Evolutionary conservation across 2,888 invertebrate genomes (phyloP).

Genomic region (Abrostola triplasia): DNA sequence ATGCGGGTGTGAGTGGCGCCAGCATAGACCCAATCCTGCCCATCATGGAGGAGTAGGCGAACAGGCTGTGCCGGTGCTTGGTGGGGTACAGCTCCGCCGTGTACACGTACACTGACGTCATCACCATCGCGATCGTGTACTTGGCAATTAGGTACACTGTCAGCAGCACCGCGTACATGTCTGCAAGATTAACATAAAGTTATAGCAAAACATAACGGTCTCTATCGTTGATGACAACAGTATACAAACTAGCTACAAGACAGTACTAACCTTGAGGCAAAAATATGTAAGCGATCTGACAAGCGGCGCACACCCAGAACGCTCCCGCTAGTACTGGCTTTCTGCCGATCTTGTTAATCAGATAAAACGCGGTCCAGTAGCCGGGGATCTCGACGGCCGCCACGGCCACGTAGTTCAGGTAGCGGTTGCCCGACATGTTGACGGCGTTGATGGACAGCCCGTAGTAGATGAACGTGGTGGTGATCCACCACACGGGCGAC

Average conservation of each 20-base stretch:
- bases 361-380: conserved; percentile 87
- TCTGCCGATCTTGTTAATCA: conserved; percentile 89
- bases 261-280: conserved; percentile 79
- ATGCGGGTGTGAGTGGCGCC: conserved; percentile 89
- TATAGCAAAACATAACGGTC: background rate
- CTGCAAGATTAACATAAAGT: conserved; percentile 37
- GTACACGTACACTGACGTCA: conserved; percentile 88
- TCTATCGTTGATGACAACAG: background rate
- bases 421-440: conserved; percentile 89
- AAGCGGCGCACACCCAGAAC: conserved; percentile 88
- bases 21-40: conserved; percentile 89
- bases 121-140: conserved; percentile 88
- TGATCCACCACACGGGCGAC: conserved; percentile 89
- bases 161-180: conserved; percentile 68
- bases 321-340: conserved; percentile 87
- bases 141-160: conserved; percentile 87
- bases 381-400: conserved; percentile 91
- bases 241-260: background rate
- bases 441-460: conserved; percentile 91
- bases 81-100: conserved; percentile 90
- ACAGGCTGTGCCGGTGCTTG: conserved; percentile 87
- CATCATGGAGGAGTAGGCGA: conserved; percentile 89
- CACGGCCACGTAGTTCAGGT: conserved; percentile 90
- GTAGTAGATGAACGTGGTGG: conserved; percentile 90
- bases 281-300: conserved; percentile 88